Evolutionary conservation across 2,888 invertebrate genomes (phyloP).

Genomic region (Hydropsyche betteni): DNA sequence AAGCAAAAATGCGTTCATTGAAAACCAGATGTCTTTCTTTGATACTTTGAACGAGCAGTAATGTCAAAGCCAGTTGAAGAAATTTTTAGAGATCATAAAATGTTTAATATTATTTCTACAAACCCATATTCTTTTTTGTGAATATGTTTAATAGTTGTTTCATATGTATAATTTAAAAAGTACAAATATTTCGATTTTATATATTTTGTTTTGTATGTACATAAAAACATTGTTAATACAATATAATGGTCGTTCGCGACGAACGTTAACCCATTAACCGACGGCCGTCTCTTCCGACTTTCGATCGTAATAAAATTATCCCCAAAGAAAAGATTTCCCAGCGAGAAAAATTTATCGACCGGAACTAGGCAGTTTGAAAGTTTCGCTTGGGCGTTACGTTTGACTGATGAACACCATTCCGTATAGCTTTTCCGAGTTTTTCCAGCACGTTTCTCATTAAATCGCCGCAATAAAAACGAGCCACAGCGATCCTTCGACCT

Average conservation of each 20-base stretch:
- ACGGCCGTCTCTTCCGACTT: not conserved
- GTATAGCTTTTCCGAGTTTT: slow-evolving; percentile 32
- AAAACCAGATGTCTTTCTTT: too few relatives aligned
- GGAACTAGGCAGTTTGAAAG: slow-evolving; percentile 21
- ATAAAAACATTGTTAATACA: too few relatives aligned
- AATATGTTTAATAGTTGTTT: not conserved
- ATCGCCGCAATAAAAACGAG: slow-evolving; percentile 21
- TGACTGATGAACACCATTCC: slow-evolving; percentile 24
- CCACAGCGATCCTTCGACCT: not conserved
- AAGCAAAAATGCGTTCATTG: not conserved
- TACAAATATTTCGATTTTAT: not conserved
- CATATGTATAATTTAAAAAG: not conserved
- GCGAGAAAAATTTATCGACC: slow-evolving; percentile 26
- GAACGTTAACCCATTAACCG: slow-evolving; percentile 15
- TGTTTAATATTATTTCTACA: too few relatives aligned
- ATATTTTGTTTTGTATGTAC: too few relatives aligned
- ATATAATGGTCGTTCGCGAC: not conserved
- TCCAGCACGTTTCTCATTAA: slow-evolving; percentile 32
- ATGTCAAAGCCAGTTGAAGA: not conserved
- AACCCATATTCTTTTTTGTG: not conserved
- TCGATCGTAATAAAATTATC: slow-evolving; percentile 33
- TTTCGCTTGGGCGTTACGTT: not conserved
- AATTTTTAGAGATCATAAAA: not conserved
- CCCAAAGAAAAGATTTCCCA: slow-evolving; percentile 16
- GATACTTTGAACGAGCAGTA: not conserved